A percentile compares a stretch with the other conserved stretches of the same genome.
Conservation (phyloP, 2,113 vertebrate genomes). For the Brachyhypopomus gauderio region DNA sequence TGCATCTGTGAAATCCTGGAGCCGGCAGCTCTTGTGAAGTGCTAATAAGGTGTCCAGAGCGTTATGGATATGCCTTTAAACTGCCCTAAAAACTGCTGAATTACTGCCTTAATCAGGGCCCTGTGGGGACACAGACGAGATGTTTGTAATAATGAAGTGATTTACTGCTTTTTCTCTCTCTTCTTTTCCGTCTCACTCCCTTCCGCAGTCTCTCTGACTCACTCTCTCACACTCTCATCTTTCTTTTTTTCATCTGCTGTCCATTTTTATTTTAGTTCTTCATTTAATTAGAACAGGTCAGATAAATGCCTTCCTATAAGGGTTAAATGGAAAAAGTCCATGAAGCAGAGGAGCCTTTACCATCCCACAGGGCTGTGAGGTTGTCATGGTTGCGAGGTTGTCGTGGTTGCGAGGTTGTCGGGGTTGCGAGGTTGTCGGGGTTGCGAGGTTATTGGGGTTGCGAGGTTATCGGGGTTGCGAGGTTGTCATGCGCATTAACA, state of each 20-base stretch:
- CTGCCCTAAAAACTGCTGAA: constrained; percentile 37
- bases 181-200: background rate
- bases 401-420: too few species aligned
- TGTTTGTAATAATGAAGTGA: constrained; percentile 40
- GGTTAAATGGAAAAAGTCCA: background rate
- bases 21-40: background rate
- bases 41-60: constrained; percentile 31
- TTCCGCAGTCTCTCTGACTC: background rate
- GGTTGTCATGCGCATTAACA: too few species aligned
- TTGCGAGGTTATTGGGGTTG: too few species aligned
- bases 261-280: constrained; percentile 10
- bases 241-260: constrained; percentile 19
- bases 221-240: background rate
- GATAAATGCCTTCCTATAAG: constrained; percentile 42
- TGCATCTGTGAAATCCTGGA: background rate
- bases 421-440: too few species aligned
- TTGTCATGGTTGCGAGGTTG: background rate
- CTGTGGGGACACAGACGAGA: constrained; percentile 29
- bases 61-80: constrained; percentile 30
- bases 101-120: constrained; percentile 45
- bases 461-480: too few species aligned
- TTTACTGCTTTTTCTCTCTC: constrained; percentile 11
- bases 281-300: constrained; percentile 44
- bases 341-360: too few species aligned
- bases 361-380: background rate